Conservation (phyloP, 1,140 invertebrate species). For the Tenebrio molitor region DNA sequence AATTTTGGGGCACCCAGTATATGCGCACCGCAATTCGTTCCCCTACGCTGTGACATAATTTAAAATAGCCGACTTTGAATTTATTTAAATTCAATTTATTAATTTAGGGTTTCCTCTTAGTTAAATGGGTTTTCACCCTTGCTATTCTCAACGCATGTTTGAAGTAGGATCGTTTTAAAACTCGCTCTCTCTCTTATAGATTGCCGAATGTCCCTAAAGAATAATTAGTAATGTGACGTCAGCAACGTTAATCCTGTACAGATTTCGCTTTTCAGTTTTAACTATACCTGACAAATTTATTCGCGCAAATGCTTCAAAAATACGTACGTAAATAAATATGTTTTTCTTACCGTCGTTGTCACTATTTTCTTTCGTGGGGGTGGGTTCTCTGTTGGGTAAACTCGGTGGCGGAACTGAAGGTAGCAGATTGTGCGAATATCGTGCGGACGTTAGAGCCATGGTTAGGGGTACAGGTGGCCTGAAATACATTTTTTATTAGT, state of each 20-base stretch:
- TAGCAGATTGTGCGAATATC: slow-evolving; percentile 67
- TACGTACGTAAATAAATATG: too few relatives aligned
- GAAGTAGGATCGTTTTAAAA: slow-evolving; percentile 15
- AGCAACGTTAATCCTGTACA: slow-evolving; percentile 30
- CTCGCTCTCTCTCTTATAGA: slow-evolving; percentile 27
- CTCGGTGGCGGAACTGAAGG: slow-evolving; percentile 68
- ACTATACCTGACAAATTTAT: neutral
- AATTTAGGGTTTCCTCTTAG: slow-evolving; percentile 42
- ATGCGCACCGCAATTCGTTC: neutral
- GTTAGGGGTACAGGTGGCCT: slow-evolving; percentile 72
- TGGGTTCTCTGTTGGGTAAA: slow-evolving; percentile 67
- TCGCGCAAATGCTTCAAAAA: neutral
- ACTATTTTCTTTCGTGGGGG: slow-evolving; percentile 70
- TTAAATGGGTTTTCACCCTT: slow-evolving; percentile 35
- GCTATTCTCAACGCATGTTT: slow-evolving; percentile 1
- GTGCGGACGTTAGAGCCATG: slow-evolving; percentile 71
- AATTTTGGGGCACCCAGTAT: too few relatives aligned
- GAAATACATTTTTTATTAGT: slow-evolving; percentile 51
- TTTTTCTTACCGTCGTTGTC: slow-evolving; percentile 67
- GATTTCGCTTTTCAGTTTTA: slow-evolving; percentile 31
- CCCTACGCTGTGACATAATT: slow-evolving; percentile 7
- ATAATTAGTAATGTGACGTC: slow-evolving; percentile 53
- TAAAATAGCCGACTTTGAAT: slow-evolving; percentile 39
- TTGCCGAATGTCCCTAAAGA: slow-evolving; percentile 48
- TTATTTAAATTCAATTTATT: slow-evolving; percentile 50